Conservation (phyloP, 1,140 invertebrate genomes). For the Phenacoccus solenopsis region DNA sequence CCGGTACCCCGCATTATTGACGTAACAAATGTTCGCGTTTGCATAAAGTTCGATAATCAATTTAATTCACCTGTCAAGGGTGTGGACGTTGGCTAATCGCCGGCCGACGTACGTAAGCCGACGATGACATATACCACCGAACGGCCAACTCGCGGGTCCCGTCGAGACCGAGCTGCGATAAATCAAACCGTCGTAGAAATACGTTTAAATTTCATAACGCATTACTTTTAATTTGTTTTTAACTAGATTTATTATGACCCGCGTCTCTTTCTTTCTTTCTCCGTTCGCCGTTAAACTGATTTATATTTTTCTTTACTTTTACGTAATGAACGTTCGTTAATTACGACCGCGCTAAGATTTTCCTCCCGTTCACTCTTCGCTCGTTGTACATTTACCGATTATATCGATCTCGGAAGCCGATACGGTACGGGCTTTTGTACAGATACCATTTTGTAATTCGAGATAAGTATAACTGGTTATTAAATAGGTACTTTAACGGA, state of each 20-base stretch:
- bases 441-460: background rate
- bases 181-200: background rate
- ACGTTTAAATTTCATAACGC: constrained; percentile 2
- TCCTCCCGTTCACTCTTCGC: background rate
- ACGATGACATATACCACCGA: background rate
- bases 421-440: background rate
- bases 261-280: background rate
- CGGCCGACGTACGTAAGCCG: background rate
- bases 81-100: too few species aligned
- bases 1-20: too few species aligned
- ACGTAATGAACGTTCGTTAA: background rate
- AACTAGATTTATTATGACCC: background rate
- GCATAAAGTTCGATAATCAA: background rate
- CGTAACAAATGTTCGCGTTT: too few species aligned
- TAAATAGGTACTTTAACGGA: constrained; percentile 2
- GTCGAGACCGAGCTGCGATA: background rate
- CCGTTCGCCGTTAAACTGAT: background rate
- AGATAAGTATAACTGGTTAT: constrained; percentile 3
- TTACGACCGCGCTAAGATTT: background rate
- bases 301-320: constrained; percentile 4
- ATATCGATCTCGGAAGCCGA: background rate
- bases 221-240: constrained; percentile 4
- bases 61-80: constrained; percentile 1
- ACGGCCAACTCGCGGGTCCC: background rate
- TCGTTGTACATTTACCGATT: background rate